phyloP scores from a whole-genome alignment of 2,888 invertebrate genomes.

The Conops quadrifasciatus region DNA sequence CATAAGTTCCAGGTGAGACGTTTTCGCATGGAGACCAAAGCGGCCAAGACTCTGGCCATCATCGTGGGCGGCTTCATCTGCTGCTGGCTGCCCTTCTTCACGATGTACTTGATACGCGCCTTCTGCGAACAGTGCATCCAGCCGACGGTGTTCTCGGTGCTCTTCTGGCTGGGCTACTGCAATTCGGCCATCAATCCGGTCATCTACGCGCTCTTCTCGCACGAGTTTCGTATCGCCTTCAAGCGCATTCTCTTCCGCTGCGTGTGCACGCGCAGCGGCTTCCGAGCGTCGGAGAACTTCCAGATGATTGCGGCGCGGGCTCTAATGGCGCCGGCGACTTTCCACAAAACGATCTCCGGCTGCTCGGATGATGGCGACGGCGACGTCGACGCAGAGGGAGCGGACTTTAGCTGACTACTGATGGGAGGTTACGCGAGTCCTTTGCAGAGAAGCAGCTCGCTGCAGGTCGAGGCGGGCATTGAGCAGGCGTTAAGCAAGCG shows the following conservation, averaged over 20 bases:
- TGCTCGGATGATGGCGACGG: constrained; percentile 62
- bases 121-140: constrained; percentile 88
- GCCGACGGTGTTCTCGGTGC: constrained; percentile 84
- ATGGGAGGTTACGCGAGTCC: constrained; percentile 51
- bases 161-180: constrained; percentile 98
- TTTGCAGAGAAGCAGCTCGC: constrained; percentile 54
- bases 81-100: constrained; percentile 98
- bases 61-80: constrained; percentile 97
- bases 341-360: constrained; percentile 64
- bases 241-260: constrained; percentile 90
- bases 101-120: constrained; percentile 89
- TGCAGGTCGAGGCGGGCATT: constrained; percentile 46
- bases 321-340: constrained; percentile 63
- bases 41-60: constrained; percentile 94
- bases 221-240: constrained; percentile 94
- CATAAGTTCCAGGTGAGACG: constrained; percentile 90
- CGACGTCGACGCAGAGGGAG: constrained; percentile 39
- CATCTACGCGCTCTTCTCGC: constrained; percentile 93
- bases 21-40: constrained; percentile 95
- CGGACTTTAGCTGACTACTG: constrained; percentile 63
- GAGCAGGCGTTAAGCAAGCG: constrained; percentile 39
- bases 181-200: constrained; percentile 96
- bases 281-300: constrained; percentile 65
- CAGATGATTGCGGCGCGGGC: constrained; percentile 64
- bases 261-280: constrained; percentile 70